These are phyloP conservation scores for Danionella dracula DNA, from an alignment of 2,797 vertebrate genomes.

Conservation along the genomic window DNA sequence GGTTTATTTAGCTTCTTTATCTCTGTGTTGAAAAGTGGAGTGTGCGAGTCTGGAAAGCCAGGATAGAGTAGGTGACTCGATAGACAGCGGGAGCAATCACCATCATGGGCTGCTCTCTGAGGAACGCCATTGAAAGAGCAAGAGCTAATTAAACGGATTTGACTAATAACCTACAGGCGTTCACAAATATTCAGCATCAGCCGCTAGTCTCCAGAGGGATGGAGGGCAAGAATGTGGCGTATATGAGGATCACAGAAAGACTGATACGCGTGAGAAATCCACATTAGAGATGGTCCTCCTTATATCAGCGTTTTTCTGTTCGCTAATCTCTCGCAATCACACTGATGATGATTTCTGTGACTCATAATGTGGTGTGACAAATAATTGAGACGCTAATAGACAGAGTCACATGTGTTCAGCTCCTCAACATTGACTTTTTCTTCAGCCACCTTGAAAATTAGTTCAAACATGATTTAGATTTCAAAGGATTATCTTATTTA, in stretches of 20 bases:
- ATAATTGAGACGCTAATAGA: constrained; percentile 21
- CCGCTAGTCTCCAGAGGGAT: constrained; percentile 1
- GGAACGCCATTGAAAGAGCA: background rate
- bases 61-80: background rate
- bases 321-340: constrained; percentile 1
- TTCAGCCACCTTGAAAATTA: background rate
- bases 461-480: background rate
- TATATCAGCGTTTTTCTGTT: background rate
- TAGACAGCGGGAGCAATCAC: background rate
- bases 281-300: constrained; percentile 13
- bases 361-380: constrained; percentile 8
- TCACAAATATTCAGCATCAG: constrained; percentile 17
- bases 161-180: constrained; percentile 21
- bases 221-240: background rate
- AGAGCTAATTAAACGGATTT: constrained; percentile 22
- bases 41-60: background rate
- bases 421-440: background rate
- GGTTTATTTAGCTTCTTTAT: background rate
- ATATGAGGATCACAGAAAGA: constrained; percentile 7
- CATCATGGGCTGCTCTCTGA: background rate
- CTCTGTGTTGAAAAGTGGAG: background rate
- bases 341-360: constrained; percentile 4
- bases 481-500: background rate
- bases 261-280: constrained; percentile 22
- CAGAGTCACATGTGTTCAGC: background rate